A percentile compares a stretch with the other conserved stretches of the same genome.
Conservation (phyloP, 2,888 invertebrate species). For the Ametastegia equiseti region DNA sequence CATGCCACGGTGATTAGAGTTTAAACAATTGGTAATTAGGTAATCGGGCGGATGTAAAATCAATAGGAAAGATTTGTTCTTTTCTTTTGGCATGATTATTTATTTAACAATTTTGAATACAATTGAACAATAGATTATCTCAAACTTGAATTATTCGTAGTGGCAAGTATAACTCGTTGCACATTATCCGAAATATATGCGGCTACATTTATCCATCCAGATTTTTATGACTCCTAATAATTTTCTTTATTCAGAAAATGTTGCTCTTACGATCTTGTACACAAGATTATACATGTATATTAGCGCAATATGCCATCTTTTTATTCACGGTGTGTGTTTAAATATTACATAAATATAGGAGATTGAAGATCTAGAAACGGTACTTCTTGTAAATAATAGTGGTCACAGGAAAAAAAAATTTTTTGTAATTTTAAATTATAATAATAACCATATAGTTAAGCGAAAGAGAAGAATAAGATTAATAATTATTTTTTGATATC, state of each 20-base stretch:
- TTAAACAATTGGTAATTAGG: background rate
- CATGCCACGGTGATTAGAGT: background rate
- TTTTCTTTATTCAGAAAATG: background rate
- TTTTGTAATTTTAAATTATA: conserved; percentile 12
- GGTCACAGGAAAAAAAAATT: background rate
- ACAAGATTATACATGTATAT: background rate
- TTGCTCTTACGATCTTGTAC: background rate
- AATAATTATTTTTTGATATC: conserved; percentile 29
- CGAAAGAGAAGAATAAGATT: conserved; percentile 16
- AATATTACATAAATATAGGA: conserved; percentile 3
- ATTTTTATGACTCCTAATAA: background rate
- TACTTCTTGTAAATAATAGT: conserved; percentile 37
- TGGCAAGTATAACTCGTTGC: background rate
- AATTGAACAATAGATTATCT: conserved; percentile 18
- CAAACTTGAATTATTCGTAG: background rate
- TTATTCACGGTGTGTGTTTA: conserved; percentile 24
- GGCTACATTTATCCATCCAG: conserved; percentile 5
- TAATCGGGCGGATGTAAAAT: background rate
- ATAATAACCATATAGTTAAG: conserved; percentile 9
- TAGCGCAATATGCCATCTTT: background rate
- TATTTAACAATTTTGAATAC: conserved; percentile 29
- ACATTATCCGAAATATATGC: background rate
- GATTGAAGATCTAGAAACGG: background rate
- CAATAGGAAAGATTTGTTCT: background rate
- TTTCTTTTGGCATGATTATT: background rate